Conservation (phyloP, 2,113 vertebrate species). For the Oriolus oriolus region DNA sequence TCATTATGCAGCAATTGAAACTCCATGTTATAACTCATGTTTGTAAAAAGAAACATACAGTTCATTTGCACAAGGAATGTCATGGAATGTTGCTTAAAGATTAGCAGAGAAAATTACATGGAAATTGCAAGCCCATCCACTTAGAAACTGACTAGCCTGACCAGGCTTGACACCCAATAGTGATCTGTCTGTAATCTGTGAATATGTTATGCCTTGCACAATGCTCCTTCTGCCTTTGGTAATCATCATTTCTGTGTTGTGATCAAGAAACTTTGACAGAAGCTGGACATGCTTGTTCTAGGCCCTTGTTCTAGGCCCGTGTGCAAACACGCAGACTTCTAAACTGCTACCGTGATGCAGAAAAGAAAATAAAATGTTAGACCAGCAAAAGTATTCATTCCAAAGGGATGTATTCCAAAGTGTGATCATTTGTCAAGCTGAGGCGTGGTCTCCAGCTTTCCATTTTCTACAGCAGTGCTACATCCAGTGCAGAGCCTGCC, state of each 20-base stretch:
- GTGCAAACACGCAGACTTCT: neutral
- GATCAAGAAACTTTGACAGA: neutral
- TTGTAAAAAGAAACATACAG: neutral
- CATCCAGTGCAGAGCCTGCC: neutral
- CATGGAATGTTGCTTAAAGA: neutral
- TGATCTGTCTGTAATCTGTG: neutral
- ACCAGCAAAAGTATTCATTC: neutral
- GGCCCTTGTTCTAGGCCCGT: neutral
- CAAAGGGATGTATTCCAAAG: neutral
- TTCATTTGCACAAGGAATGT: neutral
- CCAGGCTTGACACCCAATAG: neutral
- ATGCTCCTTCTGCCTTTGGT: neutral
- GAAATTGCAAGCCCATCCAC: neutral
- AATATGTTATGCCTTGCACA: neutral
- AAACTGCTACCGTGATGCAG: neutral
- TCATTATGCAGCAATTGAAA: neutral
- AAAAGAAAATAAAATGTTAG: neutral
- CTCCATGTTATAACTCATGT: neutral
- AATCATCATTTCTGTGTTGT: neutral
- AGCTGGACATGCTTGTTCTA: neutral
- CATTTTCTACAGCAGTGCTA: neutral
- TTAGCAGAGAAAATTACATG: neutral
- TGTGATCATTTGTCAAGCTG: neutral
- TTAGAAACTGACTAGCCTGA: neutral
- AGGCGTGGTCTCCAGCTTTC: neutral